phyloP scores from a whole-genome alignment of 2,113 vertebrate species.

The Epinephelus cyanopodus region DNA sequence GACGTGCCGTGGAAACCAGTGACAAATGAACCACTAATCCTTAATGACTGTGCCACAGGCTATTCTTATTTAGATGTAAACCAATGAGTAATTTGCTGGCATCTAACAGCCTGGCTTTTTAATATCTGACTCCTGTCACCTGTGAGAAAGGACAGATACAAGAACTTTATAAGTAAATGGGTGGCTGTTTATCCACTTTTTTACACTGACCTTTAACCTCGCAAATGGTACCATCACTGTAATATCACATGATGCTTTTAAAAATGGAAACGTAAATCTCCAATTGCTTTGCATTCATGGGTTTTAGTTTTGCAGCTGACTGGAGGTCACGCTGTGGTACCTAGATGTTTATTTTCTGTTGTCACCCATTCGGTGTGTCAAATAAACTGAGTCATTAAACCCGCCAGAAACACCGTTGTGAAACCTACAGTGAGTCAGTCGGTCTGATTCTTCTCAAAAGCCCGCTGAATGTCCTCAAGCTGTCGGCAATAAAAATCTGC shows the following conservation, averaged over 20 bases:
- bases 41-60: not conserved
- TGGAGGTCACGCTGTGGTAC: not conserved
- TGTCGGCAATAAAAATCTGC: not conserved
- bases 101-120: not conserved
- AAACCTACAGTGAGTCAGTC: not conserved
- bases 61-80: not conserved
- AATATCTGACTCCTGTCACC: not conserved
- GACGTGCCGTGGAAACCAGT: not conserved
- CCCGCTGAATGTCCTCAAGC: not conserved
- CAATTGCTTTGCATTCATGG: not conserved
- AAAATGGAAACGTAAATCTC: not conserved
- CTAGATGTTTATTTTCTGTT: not conserved
- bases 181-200: not conserved
- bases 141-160: not conserved
- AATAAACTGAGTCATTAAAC: not conserved
- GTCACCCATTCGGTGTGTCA: not conserved
- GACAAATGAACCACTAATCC: not conserved
- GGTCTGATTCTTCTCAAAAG: constrained; percentile 16
- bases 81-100: not conserved
- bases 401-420: not conserved
- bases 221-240: not conserved
- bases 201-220: not conserved
- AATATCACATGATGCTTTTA: not conserved
- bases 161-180: not conserved
- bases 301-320: not conserved